Base-by-base conservation (phyloP, 2,888 invertebrate genomes). In the Drosophila macrospina region DNA sequence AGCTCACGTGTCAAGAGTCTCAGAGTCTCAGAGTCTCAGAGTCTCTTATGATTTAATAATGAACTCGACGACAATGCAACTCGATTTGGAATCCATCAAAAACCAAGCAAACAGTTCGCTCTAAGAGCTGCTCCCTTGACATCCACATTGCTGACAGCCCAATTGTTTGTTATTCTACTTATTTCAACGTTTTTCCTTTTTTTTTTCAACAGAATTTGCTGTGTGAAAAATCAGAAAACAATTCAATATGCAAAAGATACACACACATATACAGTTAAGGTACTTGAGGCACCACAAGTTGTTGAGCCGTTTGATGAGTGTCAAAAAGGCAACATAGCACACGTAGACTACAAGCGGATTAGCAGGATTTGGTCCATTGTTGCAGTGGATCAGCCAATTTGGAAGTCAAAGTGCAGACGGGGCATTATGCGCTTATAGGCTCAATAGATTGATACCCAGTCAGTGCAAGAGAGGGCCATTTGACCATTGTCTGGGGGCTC, bases 371-470 rank as follows among this genome's bases (percentile, higher is more conserved):
- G 52, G 50, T 39, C 59, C 73, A 66, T 88, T 88, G 87, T 86
- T 75, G 42, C 42, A 36, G 56, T 45, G 67, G 85, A 75, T 86
- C 81, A 86, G 87, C 71, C 88, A 86, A 85, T 84, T 88, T 78
- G 76, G 74, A 74, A 85, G 85, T 88, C 85, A 88, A 81, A 86
- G 88, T 80, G 88, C 86, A 83, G 73, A 59, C 69, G 45, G 13
- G 10, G 76, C 69, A 80, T 88, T 86, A 85, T 79, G 54, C 81
- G 78, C 88, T 88, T 84, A 86, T 75, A 55, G 67, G 44, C 63
- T 39, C 68, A 52, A 69, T 55, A 65, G 56, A 59, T 75, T 72
- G 80, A 32, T 60, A 20, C 13, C 8, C 50, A 54, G 60, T 52
- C 16, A 61, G 1, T 16, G 28, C 16, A 45, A 47, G 16, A 15